Conservation (phyloP, 2,113 vertebrate genomes). For the Salvelinus sp. region DNA sequence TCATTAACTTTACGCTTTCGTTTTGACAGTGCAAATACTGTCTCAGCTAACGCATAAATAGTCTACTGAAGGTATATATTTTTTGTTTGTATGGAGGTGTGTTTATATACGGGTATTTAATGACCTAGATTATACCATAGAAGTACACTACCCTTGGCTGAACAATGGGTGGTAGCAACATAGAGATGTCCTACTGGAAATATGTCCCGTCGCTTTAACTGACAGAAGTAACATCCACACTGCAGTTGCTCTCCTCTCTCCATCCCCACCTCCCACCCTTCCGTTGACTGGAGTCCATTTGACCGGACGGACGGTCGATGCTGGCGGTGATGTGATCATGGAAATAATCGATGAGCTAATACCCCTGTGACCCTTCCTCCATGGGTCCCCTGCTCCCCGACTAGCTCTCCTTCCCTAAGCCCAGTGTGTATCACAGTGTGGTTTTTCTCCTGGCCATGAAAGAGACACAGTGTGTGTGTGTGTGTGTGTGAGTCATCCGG, state of each 20-base stretch:
- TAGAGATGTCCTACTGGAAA: background rate
- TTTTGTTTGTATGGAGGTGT: constrained; percentile 10
- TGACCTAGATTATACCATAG: background rate
- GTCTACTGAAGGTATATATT: constrained; percentile 13
- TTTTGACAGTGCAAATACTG: constrained; percentile 4
- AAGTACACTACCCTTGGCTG: background rate
- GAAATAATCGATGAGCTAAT: constrained; percentile 18
- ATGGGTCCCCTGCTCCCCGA: background rate
- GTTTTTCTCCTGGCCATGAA: constrained; percentile 33
- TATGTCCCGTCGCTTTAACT: background rate
- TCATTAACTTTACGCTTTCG: background rate
- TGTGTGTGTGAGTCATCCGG: constrained; percentile 24
- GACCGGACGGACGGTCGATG: background rate
- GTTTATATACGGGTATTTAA: background rate
- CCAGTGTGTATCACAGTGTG: constrained; percentile 18
- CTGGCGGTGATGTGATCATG: constrained; percentile 11
- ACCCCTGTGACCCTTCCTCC: constrained; percentile 1
- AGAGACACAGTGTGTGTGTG: background rate
- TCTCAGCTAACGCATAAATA: background rate
- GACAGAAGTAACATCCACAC: background rate
- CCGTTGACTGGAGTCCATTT: too few relatives aligned
- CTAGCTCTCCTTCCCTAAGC: background rate
- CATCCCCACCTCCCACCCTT: background rate
- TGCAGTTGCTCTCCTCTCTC: background rate
- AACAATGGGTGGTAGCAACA: background rate